Evolutionary conservation across 2,888 invertebrate species (phyloP).

Genomic region (Isotomurus palustris): DNA sequence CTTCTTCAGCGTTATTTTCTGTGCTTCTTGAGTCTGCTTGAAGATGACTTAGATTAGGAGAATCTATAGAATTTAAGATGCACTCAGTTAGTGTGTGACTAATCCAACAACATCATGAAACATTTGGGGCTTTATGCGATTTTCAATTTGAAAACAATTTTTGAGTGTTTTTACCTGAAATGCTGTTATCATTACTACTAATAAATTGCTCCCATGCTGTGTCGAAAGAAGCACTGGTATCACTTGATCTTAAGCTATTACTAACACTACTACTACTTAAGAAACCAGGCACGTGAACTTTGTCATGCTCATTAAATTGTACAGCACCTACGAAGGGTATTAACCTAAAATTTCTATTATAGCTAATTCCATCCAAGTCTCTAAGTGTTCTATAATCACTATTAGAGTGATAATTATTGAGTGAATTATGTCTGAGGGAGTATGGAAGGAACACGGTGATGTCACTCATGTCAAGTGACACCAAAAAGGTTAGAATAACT

Average conservation of each 20-base stretch:
- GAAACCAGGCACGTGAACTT: background rate
- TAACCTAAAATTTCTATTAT: background rate
- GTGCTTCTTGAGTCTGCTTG: background rate
- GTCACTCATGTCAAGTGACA: conserved; percentile 9
- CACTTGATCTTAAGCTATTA: too few species aligned
- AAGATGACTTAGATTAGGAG: conserved; percentile 10
- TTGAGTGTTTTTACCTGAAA: too few species aligned
- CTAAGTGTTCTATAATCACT: conserved; percentile 3
- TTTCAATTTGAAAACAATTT: too few species aligned
- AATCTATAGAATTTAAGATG: conserved; percentile 12
- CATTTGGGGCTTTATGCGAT: too few species aligned
- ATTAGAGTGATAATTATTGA: background rate
- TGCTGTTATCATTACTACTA: too few species aligned
- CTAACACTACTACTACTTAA: conserved; percentile 2
- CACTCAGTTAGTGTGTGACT: too few species aligned
- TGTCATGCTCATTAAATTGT: too few species aligned
- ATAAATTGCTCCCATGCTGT: too few species aligned
- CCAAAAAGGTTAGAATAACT: conserved; percentile 3
- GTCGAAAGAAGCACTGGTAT: too few species aligned
- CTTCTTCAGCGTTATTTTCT: conserved; percentile 11
- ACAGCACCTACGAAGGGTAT: conserved; percentile 2
- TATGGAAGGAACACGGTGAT: too few species aligned
- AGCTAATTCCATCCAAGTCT: background rate
- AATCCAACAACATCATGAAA: too few species aligned
- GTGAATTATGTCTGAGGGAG: background rate